phyloP scores from a whole-genome alignment of 1,140 invertebrate species.

The Saxidomus purpurata region DNA sequence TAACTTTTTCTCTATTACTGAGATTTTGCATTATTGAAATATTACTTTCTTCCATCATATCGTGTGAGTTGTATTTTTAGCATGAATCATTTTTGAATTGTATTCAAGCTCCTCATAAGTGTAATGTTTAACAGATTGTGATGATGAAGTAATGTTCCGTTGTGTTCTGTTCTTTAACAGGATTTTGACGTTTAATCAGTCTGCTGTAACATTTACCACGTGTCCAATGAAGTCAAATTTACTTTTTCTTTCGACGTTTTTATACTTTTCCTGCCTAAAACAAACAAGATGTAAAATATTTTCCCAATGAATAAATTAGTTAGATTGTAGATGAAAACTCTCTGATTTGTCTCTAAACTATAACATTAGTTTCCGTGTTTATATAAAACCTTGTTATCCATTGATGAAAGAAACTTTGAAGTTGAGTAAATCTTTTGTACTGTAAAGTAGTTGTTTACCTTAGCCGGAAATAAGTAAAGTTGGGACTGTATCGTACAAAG shows the following conservation, averaged over 20 bases:
- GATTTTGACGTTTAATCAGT: too few species aligned
- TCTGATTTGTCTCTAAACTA: background rate
- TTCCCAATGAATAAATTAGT: background rate
- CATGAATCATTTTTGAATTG: too few species aligned
- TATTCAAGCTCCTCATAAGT: too few species aligned
- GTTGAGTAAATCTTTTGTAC: conserved; percentile 4
- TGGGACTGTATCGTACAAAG: background rate
- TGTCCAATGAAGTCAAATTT: background rate
- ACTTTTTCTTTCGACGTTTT: background rate
- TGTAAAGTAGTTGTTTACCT: conserved; percentile 34
- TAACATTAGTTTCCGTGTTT: conserved; percentile 27
- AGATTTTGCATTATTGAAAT: too few species aligned
- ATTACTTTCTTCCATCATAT: too few species aligned
- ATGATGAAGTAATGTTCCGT: too few species aligned
- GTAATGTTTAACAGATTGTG: too few species aligned
- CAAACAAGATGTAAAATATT: background rate
- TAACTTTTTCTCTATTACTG: too few species aligned
- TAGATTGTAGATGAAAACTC: background rate
- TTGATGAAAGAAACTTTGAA: background rate
- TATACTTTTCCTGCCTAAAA: background rate
- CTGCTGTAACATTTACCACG: background rate
- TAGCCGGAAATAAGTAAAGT: background rate
- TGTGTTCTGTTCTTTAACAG: too few species aligned
- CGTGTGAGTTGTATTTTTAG: too few species aligned
- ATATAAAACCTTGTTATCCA: conserved; percentile 5